Evolutionary conservation across 2,888 invertebrate species (phyloP).

Genomic region (Heliconius ethilla): DNA sequence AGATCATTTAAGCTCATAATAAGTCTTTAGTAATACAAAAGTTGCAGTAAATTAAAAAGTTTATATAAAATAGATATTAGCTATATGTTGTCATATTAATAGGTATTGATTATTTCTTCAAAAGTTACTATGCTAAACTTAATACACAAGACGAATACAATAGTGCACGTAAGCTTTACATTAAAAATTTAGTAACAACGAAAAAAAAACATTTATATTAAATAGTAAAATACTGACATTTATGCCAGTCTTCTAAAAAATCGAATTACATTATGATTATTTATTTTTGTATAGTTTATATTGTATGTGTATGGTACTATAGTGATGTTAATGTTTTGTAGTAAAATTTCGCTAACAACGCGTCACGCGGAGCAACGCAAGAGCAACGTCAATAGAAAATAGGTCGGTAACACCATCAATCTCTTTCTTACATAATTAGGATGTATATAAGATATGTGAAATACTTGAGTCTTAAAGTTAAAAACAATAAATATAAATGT

Average conservation of each 20-base stretch:
- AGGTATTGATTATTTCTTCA: no score
- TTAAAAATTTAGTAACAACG: not conserved
- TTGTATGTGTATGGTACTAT: not conserved
- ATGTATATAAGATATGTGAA: not conserved
- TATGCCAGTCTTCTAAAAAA: not conserved
- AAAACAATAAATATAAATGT: not conserved
- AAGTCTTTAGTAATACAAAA: no score
- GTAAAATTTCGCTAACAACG: constrained; percentile 56
- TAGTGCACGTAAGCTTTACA: not conserved
- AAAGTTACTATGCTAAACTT: no score
- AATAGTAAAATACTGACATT: not conserved
- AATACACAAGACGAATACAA: not conserved
- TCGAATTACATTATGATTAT: not conserved
- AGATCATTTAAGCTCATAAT: no score
- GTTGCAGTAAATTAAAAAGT: no score
- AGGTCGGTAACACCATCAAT: constrained; percentile 59
- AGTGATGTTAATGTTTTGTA: constrained; percentile 7
- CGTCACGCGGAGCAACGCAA: constrained; percentile 69
- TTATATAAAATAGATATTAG: not conserved
- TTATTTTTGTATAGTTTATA: not conserved
- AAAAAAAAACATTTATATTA: not conserved
- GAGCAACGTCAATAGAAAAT: constrained; percentile 72
- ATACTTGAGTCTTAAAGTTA: not conserved
- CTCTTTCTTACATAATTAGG: constrained; percentile 13
- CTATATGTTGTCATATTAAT: not conserved